Base-by-base conservation (phyloP, 2,888 invertebrate genomes). In the Caradrina kadenii region DNA sequence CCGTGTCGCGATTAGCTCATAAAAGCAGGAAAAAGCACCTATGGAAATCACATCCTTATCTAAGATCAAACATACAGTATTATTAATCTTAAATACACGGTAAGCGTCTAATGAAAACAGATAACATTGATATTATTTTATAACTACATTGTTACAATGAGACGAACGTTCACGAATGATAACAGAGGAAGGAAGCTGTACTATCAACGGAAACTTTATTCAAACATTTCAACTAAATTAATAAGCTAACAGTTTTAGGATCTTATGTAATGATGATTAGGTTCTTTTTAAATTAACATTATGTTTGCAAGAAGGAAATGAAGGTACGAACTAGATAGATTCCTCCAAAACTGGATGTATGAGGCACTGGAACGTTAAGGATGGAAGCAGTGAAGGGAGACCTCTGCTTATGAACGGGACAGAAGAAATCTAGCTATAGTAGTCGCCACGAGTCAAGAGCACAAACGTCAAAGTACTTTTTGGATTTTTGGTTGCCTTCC, bases 201-300 rank as follows among this genome's bases (percentile, higher is more conserved):
- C 86, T 93, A 93, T 93, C 93, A 91, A 82, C 91, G 93, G 94
- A 93, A 93, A 90, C 82, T 84, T 83, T 84, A 86, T 87, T 88
- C 83, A 80, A 82, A 81, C 69, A 80, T 85, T 83, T 79, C 68
- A 78, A 77, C 76, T 82, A 81, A 82, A 73, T 79, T 78, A 65
- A 62, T 76, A 63, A 71, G 65, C 77, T 63, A 35, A 76, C 60
- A 78, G 75, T 81, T 59, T 80, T 64, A 79, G 78, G 76, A 82
- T 76, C 76, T 73, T 67, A 69, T 73, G 61, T 75, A 15, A 66
- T 71, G 10, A 15, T 35, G 15, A 69, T 63, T 21, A 67, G 15
- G 42, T 50, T 17, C 11, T 67, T 70, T 70, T 55, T 31, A 10
- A 7, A 5, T 73, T 19, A 49, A 22, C 8, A 0, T 73, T 62